Conservation (phyloP, 2,797 vertebrate genomes). For the Rhinophrynus dorsalis region DNA sequence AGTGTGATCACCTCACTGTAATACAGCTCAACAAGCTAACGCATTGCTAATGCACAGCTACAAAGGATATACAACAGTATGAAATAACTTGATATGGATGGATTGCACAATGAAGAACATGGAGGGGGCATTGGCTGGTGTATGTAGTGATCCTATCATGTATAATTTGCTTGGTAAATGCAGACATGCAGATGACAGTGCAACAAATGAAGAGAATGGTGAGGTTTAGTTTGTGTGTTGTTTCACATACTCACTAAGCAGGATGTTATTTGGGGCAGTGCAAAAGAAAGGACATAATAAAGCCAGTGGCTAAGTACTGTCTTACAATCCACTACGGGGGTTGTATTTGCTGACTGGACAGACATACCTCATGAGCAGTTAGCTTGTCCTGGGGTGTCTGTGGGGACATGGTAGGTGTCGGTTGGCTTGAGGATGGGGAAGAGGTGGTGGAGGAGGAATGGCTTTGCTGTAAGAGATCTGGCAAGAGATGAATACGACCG, state of each 20-base stretch:
- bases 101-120: neutral
- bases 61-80: too few species aligned
- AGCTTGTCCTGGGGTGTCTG: slow-evolving; percentile 88
- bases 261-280: slow-evolving; percentile 64
- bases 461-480: slow-evolving; percentile 99
- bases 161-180: neutral
- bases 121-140: neutral
- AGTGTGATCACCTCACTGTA: too few species aligned
- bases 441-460: slow-evolving; percentile 94
- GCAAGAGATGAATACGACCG: slow-evolving; percentile 96
- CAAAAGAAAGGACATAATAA: slow-evolving; percentile 63
- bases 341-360: slow-evolving; percentile 72
- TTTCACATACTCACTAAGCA: slow-evolving; percentile 44
- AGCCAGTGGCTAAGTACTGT: slow-evolving; percentile 56
- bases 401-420: slow-evolving; percentile 93
- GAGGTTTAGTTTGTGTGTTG: slow-evolving; percentile 15
- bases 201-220: slow-evolving; percentile 7
- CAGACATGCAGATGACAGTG: slow-evolving; percentile 35
- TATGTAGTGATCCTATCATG: neutral
- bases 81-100: too few species aligned
- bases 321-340: slow-evolving; percentile 12
- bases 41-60: too few species aligned
- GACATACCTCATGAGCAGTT: slow-evolving; percentile 85
- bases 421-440: slow-evolving; percentile 90
- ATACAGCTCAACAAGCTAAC: too few species aligned